Evolutionary conservation across 2,113 vertebrate genomes (phyloP), one percentile per base, ranked within the genome.

Genomic region (Halcyon senegalensis): DNA sequence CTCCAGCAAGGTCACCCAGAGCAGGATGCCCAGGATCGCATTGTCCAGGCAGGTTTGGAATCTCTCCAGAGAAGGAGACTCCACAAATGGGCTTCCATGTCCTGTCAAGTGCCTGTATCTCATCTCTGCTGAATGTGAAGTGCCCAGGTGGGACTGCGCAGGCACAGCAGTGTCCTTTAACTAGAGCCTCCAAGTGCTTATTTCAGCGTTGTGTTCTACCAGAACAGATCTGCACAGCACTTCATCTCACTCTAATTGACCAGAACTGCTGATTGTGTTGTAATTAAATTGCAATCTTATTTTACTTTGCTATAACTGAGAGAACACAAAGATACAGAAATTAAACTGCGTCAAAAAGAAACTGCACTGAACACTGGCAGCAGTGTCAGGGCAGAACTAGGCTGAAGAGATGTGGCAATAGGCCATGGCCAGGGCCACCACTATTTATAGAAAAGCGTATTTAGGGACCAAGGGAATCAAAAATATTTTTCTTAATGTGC

Each of bases 221-320:
- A 6, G 28, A 62, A 80, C 2, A 23, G 63, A 75, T 58, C 72
- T 81, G 19, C 25, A 46, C 11, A 16, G 37, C n/a, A 39, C 63
- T 78, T 66, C 50, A 92, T 67, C 55, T 77, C 76, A 50, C 85
- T 87, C 84, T 88, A 87, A 93, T 90, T 70, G 75, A 85, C 44
- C 82, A 93, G 75, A 85, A 73, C 50, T 76, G n/a, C 44, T 87
- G 77, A 87, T 43, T 27, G 24, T 43, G 16, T 77, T 88, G 20
- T 50, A 94, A 94, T 53, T 80, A 85, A 69, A 83, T 77, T 64
- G 74, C 67, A 91, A 50, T 69, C 37, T 93, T 23, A 91, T 94
- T 95, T 94, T 79, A 50, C 78, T 79, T 84, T 68, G 81, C 62
- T 87, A 3, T 70, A 82, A 87, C 70, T 75, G 81, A 68, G 21